Evolutionary conservation across 2,797 vertebrate species (phyloP).

Genomic region (Gadopsis marmoratus): DNA sequence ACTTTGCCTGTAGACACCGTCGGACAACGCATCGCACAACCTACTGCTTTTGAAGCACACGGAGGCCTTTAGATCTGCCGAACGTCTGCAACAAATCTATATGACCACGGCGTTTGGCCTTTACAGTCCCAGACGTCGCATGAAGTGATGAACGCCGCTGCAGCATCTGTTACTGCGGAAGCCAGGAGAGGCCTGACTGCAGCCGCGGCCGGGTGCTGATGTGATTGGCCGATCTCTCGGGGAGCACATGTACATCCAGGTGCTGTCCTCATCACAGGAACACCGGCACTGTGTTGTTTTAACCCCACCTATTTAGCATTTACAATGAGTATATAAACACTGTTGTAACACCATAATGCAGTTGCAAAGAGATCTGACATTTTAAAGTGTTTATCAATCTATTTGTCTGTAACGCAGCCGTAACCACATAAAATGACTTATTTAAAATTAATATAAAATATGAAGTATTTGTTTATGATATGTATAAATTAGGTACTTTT

Average conservation of each 20-base stretch:
- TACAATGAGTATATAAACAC: background rate
- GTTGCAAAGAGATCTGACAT: slow-evolving; percentile 8
- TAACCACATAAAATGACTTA: background rate
- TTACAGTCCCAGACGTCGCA: background rate
- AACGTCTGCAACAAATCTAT: background rate
- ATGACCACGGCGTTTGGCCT: background rate
- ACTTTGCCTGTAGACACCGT: background rate
- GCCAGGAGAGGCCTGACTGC: slow-evolving; percentile 36
- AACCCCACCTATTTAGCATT: background rate
- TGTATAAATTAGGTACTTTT: background rate
- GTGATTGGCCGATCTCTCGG: background rate
- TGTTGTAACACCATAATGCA: background rate
- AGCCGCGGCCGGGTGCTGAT: background rate
- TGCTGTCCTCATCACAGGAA: background rate
- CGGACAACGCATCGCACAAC: background rate
- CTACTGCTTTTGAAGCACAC: background rate
- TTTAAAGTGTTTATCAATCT: slow-evolving; percentile 13
- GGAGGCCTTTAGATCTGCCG: slow-evolving; percentile 7
- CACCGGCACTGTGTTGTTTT: background rate
- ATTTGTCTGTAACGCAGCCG: background rate
- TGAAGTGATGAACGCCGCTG: slow-evolving; percentile 24
- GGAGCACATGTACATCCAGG: background rate
- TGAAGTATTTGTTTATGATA: background rate
- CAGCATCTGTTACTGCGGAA: slow-evolving; percentile 37
- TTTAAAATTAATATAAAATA: background rate